These are phyloP conservation scores for Noctua fimbriata DNA, from an alignment of 2,888 invertebrate genomes.

Conservation along the genomic window DNA sequence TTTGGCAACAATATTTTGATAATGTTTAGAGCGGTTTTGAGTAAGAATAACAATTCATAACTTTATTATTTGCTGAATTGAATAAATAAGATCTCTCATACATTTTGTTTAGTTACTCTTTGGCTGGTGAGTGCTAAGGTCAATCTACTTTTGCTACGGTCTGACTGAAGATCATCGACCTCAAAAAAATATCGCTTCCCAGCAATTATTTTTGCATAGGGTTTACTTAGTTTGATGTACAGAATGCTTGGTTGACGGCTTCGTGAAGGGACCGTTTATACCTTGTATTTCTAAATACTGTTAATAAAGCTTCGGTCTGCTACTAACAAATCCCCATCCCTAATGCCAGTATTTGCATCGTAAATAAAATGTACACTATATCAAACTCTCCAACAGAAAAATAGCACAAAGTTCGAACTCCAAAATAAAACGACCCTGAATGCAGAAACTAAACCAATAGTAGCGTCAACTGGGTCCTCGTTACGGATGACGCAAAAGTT, in stretches of 20 bases:
- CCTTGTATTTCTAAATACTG: neutral
- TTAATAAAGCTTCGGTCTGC: neutral
- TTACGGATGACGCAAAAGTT: constrained; percentile 67
- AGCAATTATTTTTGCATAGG: too few species aligned
- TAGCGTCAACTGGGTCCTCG: constrained; percentile 66
- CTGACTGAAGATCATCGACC: neutral
- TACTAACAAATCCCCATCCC: neutral
- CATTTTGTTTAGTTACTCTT: neutral
- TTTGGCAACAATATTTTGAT: constrained; percentile 32
- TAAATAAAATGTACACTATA: neutral
- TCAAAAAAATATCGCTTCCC: too few species aligned
- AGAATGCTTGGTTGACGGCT: too few species aligned
- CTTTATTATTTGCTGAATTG: neutral
- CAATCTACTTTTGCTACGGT: neutral
- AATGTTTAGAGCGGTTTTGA: neutral
- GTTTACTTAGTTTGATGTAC: too few species aligned
- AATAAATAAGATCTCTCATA: neutral
- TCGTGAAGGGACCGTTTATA: too few species aligned
- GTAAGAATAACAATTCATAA: constrained; percentile 1
- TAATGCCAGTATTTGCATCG: neutral
- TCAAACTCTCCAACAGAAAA: constrained; percentile 18
- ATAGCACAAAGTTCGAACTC: constrained; percentile 12
- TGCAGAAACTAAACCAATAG: constrained; percentile 54
- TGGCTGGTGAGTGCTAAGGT: neutral
- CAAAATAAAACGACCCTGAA: constrained; percentile 9